Evolutionary conservation across 2,888 invertebrate genomes (phyloP).

Genomic region (Melanostoma mellinum): DNA sequence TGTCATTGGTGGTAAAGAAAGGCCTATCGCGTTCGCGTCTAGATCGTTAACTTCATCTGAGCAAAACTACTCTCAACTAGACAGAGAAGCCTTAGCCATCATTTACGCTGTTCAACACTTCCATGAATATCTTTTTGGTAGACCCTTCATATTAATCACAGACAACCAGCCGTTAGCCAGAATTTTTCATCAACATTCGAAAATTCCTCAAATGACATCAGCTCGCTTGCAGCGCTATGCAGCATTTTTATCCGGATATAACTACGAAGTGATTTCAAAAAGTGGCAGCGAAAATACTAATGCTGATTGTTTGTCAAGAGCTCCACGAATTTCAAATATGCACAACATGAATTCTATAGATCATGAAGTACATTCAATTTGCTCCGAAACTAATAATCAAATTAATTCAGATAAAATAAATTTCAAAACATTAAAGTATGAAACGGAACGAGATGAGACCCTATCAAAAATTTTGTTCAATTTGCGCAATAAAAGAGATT

Average conservation of each 20-base stretch:
- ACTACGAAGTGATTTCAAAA: constrained; percentile 8
- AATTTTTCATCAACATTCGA: constrained; percentile 18
- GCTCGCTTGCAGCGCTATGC: constrained; percentile 21
- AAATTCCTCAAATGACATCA: constrained; percentile 25
- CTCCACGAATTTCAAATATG: constrained; percentile 8
- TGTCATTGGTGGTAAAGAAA: too few relatives aligned
- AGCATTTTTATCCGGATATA: constrained; percentile 21
- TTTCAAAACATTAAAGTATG: constrained; percentile 46
- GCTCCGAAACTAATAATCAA: not conserved
- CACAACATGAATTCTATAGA: not conserved
- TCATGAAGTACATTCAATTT: constrained; percentile 4
- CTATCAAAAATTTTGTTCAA: constrained; percentile 54
- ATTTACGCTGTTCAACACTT: constrained; percentile 21
- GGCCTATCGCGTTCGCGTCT: too few relatives aligned
- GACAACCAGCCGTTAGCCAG: constrained; percentile 15
- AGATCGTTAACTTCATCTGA: constrained; percentile 6
- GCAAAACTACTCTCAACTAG: constrained; percentile 21
- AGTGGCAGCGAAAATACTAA: constrained; percentile 4
- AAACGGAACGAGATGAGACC: constrained; percentile 41
- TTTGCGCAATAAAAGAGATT: constrained; percentile 28
- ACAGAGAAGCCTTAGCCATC: constrained; percentile 38
- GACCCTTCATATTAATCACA: constrained; percentile 1
- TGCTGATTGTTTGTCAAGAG: constrained; percentile 61
- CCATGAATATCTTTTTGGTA: constrained; percentile 19
- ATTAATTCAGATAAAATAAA: constrained; percentile 33